A percentile compares a stretch with the other conserved stretches of the same genome.
Evolutionary conservation across 2,113 vertebrate genomes (phyloP).

Genomic region (Mohoua ochrocephala): DNA sequence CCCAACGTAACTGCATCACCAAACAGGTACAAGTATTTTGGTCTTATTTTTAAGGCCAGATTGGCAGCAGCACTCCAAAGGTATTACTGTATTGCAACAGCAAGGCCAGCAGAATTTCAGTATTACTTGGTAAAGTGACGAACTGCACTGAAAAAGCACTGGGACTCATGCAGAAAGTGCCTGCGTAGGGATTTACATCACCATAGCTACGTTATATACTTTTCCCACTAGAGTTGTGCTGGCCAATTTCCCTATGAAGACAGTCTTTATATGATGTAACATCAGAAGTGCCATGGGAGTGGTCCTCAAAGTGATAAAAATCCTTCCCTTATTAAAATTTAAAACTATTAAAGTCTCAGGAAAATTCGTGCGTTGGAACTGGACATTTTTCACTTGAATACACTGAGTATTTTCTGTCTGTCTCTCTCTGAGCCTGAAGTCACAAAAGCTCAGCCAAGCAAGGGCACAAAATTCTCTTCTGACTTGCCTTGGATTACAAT

Average conservation of each 20-base stretch:
- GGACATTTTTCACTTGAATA: neutral
- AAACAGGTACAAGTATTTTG: neutral
- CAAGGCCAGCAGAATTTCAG: neutral
- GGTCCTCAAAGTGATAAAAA: neutral
- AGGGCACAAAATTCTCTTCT: neutral
- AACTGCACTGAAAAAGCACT: neutral
- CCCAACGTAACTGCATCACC: neutral
- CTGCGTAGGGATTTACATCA: neutral
- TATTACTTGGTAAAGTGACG: neutral
- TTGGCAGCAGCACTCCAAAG: neutral
- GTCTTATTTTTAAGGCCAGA: neutral
- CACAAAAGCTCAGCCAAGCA: neutral
- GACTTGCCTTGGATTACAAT: neutral
- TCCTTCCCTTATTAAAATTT: slow-evolving; percentile 13
- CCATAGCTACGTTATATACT: neutral
- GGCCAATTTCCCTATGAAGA: neutral
- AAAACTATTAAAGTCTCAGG: neutral
- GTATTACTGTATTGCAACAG: neutral
- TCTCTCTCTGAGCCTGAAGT: neutral
- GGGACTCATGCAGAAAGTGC: neutral
- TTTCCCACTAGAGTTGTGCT: neutral
- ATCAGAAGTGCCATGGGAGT: neutral
- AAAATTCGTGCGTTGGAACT: neutral
- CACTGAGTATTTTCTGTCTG: neutral
- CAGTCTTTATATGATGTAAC: neutral